Evolutionary conservation across 2,797 vertebrate species (phyloP), one percentile per base, ranked within the genome.

Genomic region (Zonotrichia albicollis): DNA sequence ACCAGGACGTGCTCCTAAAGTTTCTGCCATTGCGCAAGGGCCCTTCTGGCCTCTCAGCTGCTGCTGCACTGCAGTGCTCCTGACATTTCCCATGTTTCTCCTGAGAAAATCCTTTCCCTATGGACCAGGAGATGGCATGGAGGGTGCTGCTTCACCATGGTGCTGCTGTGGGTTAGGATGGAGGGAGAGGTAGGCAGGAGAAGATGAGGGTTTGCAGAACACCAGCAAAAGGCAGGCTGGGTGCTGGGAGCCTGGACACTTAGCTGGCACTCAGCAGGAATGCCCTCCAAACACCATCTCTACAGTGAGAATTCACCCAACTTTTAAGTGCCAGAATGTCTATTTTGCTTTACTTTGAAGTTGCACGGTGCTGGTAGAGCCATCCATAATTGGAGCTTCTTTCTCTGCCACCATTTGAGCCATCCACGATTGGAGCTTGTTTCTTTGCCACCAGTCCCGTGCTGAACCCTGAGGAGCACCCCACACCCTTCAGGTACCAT

Each of bases 41-140:
- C 68, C 78, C 86, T 92, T 77, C 84, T 85, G 76, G 86, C 60
- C 74, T 77, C 92, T 75, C 92, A 81, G 87, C 85, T 93, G 90
- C 91, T 45, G 32, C 1, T 14, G 67, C 51, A 84, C 17, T 7
- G 83, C 43, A 19, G 48, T n/a, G 22, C 17, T 90, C 66, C 87
- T 77, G 46, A 36, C n/a, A 82, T 76, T 48, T 48, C 27, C 76
- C 34, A 7, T 3, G 12, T 32, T 42, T 75, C 46, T 78, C 23
- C 32, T 11, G 36, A 48, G 71, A 9, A 73, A 90, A 66, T 38
- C 26, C 26, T 46, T 83, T 38, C n/a, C 25, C 68, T 32, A 1
- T 5, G 7, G 29, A 36, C 23, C 25, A 40, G 68, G 53, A 82
- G 62, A 55, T 11, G 38, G 29, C 3, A 0, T 4, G n/a, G 25